A percentile compares a stretch with the other conserved stretches of the same genome.
Evolutionary conservation across 2,888 invertebrate species (phyloP).

Genomic region (Drosophila buzzatii): DNA sequence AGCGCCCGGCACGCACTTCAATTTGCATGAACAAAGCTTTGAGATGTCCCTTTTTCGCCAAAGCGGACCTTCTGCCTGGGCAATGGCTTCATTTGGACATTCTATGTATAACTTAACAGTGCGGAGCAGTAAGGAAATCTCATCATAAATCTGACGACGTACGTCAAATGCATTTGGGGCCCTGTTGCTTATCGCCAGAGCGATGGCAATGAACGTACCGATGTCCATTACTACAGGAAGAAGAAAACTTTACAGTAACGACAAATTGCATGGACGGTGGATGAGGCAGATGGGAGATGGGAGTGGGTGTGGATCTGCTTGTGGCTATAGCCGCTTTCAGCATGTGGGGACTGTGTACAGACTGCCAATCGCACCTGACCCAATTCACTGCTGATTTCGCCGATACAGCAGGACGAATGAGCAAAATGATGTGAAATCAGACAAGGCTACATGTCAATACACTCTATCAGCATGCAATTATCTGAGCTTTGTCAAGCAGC

Average conservation of each 20-base stretch:
- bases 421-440: conserved; percentile 35
- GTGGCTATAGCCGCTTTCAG: not conserved
- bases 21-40: conserved; percentile 76
- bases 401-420: conserved; percentile 33
- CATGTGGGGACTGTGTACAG: conserved; percentile 8
- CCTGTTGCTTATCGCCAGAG: conserved; percentile 37
- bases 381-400: conserved; percentile 49
- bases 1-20: conserved; percentile 72
- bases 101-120: conserved; percentile 62
- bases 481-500: conserved; percentile 9
- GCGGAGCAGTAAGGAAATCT: conserved; percentile 36
- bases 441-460: conserved; percentile 13
- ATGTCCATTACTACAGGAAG: conserved; percentile 59
- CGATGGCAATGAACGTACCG: conserved; percentile 52
- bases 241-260: conserved; percentile 42
- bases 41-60: conserved; percentile 51
- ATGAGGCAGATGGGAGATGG: not conserved
- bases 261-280: conserved; percentile 33
- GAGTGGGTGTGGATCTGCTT: not conserved
- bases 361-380: conserved; percentile 59
- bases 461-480: conserved; percentile 19
- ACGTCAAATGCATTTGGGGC: conserved; percentile 53
- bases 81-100: conserved; percentile 68
- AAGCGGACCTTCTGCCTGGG: conserved; percentile 19
- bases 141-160: conserved; percentile 44